These are phyloP conservation scores for Acrocephalus scirpaceus DNA, from an alignment of 2,797 vertebrate genomes.

Conservation along the genomic window DNA sequence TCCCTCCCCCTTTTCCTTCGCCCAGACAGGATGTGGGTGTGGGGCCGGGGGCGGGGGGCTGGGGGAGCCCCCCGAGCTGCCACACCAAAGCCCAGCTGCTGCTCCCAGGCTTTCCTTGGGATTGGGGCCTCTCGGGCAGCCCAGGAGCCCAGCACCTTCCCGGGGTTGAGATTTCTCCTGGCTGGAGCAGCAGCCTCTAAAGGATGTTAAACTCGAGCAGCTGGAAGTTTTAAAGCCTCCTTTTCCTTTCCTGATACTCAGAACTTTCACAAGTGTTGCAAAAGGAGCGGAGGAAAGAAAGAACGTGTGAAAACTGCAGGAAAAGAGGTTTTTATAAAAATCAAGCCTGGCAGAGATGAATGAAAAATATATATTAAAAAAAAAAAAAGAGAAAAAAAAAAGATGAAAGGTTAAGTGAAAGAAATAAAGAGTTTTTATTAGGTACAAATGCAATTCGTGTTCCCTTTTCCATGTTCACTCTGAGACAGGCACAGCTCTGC, in stretches of 20 bases:
- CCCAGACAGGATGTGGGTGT: constrained; percentile 83
- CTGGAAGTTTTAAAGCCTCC: not conserved
- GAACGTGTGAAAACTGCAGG: not conserved
- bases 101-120: not conserved
- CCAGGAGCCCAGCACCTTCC: not conserved
- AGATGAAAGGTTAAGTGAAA: not conserved
- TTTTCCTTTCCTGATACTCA: not conserved
- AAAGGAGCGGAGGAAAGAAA: not conserved
- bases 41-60: constrained; percentile 49
- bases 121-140: not conserved
- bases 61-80: not conserved
- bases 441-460: fast-evolving
- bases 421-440: not conserved
- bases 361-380: not conserved
- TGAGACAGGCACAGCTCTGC: not conserved
- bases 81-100: not conserved
- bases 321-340: not conserved
- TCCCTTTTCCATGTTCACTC: not conserved
- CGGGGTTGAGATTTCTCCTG: not conserved
- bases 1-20: constrained; percentile 57
- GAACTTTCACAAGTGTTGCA: not conserved
- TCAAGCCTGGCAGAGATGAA: not conserved
- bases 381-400: too few relatives aligned
- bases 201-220: not conserved
- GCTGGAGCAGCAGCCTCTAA: not conserved